Conservation (phyloP, 2,888 invertebrate genomes). For the Branchinecta sandiegonensis region DNA sequence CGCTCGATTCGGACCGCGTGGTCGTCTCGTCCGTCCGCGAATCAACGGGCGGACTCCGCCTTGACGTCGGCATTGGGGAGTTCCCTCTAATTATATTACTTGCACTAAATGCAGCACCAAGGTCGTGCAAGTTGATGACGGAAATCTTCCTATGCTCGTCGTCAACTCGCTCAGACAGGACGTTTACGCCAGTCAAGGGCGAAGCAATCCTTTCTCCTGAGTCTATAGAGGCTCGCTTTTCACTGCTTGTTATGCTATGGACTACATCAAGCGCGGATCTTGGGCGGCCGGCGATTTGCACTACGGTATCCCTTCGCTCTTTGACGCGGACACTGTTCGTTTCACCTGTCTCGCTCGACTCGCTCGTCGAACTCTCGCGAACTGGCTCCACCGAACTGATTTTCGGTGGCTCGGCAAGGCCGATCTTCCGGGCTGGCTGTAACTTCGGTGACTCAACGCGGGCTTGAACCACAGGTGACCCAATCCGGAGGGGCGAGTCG, state of each 20-base stretch:
- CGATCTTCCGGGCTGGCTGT: conserved; percentile 22
- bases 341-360: not conserved
- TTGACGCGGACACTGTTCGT: conserved; percentile 16
- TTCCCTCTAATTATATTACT: conserved; percentile 20
- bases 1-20: not conserved
- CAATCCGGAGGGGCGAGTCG: conserved; percentile 16
- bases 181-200: conserved; percentile 18
- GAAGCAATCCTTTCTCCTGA: conserved; percentile 23
- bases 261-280: not conserved
- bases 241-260: conserved; percentile 16
- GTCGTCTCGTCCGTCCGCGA: conserved; percentile 22
- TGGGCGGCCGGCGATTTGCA: conserved; percentile 22
- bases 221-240: conserved; percentile 24
- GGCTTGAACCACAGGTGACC: not conserved
- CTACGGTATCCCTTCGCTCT: conserved; percentile 14
- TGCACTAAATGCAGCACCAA: conserved; percentile 28
- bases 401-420: conserved; percentile 23
- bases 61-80: conserved; percentile 24
- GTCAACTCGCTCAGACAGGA: conserved; percentile 24
- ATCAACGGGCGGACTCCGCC: conserved; percentile 15
- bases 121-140: conserved; percentile 29
- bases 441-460: conserved; percentile 9
- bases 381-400: conserved; percentile 2
- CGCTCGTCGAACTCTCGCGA: not conserved
- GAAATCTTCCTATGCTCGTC: conserved; percentile 28